Base-by-base conservation (phyloP, 1,140 invertebrate genomes). In the Rhagoletis zephyria region DNA sequence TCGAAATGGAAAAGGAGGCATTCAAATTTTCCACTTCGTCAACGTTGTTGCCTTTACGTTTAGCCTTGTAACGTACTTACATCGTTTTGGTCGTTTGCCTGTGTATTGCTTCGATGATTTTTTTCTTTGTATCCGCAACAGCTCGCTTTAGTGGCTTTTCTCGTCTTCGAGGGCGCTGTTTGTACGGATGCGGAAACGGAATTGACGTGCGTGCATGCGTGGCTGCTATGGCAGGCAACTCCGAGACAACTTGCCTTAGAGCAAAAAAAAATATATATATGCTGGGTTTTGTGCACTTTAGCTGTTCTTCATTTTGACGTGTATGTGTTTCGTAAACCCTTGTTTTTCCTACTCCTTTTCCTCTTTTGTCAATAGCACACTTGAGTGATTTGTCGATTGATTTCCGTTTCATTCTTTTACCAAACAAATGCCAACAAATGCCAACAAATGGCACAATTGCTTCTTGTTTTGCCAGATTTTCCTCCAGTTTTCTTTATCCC, bases 301-400 rank as follows among this genome's bases (percentile, higher is more conserved):
- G 30, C 59, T 10, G 4, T 59, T 30, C 10, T 1, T 30, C 59
- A 45, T 61, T 45, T 56, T 56, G 2, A 2, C 51, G 5, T 56
- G 51, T 1, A 10, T 51, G 42, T 51, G 42, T n/a, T 48, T 16
- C 6, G 14, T 48, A 74, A 10, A 85, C 48, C 30, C 16, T 45
- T n/a, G 19, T n/a, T 59, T 61, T 61, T 85, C 7, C 19, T 45
- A 3, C 30, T 74, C 19, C 67, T 30, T 61, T 63, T 63, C 30
- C 7, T 87, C n/a, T 87, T 65, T 48, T 63, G 7, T 87, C 64
- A 81, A 40, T 19, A 61, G 65, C 59, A 51, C 70, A 81, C 56
- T 77, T 60, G 87, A 77, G 87, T 61, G 87, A 87, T 87, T 87
- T 87, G 87, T 81, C 87, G 87, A 87, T 87, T 87, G 87, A 87